Percentiles rank a stretch among this genome's conserved stretches.
Conservation (phyloP, 2,888 invertebrate species). For the Dilophus febrilis region DNA sequence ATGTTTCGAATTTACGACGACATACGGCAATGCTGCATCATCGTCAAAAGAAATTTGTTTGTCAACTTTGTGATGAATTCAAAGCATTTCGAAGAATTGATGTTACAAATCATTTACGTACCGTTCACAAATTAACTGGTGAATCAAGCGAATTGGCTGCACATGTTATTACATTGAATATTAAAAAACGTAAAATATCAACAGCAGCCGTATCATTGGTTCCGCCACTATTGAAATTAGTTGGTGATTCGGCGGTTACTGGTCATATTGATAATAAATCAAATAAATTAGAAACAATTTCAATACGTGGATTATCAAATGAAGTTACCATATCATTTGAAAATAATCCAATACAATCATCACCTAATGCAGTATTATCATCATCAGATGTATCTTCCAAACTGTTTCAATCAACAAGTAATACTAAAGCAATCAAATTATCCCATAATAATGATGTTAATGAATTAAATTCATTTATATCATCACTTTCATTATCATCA, state of each 20-base stretch:
- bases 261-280: background rate
- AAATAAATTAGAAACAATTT: background rate
- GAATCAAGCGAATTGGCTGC: slow-evolving; percentile 32
- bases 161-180: slow-evolving; percentile 19
- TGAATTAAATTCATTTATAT: too few relatives aligned
- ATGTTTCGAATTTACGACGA: slow-evolving; percentile 26
- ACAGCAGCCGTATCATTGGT: too few relatives aligned
- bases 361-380: too few relatives aligned
- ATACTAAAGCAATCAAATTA: too few relatives aligned
- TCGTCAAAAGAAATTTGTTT: slow-evolving; percentile 46
- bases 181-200: too few relatives aligned
- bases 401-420: too few relatives aligned
- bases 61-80: slow-evolving; percentile 49
- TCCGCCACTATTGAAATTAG: too few relatives aligned
- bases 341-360: background rate
- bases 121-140: slow-evolving; percentile 40
- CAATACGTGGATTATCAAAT: too few relatives aligned
- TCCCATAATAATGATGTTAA: too few relatives aligned
- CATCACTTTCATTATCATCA: too few relatives aligned
- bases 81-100: slow-evolving; percentile 47
- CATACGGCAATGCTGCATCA: slow-evolving; percentile 31
- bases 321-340: background rate
- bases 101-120: slow-evolving; percentile 45
- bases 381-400: too few relatives aligned
- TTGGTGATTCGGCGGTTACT: background rate